Evolutionary conservation across 2,888 invertebrate species (phyloP), one percentile per base, ranked within the genome.

Genomic region (Volucella inanis): DNA sequence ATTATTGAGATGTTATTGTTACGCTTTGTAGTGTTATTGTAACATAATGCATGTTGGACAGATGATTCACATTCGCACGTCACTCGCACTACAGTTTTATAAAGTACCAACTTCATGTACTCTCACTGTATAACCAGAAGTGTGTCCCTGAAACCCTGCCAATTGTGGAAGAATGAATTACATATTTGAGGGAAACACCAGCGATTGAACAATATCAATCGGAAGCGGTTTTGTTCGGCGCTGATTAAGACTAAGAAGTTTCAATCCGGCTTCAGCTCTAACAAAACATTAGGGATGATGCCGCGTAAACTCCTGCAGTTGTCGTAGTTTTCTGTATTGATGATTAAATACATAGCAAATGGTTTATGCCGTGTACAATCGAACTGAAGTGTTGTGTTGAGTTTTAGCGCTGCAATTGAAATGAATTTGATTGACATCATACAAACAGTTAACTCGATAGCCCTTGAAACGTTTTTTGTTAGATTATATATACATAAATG

Each of bases 1-100:
- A 64, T 75, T 76, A 72, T 77, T 85, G 72, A 81, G 77, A 72
- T 76, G 76, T 77, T 85, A 81, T 81, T 85, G 81, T 85, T 72
- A 49, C 62, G 39, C 39, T 71, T 81, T 62, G 50, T 47, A 14
- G 59, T 84, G 59, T 79, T 79, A 54, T 65, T 79, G 74, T 76
- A 80, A 52, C 71, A 49, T 47, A 71, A 59, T 57, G 71, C 22
- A 22, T 62, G 10, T 18, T 54, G 76, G 57, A 74, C 62, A 72
- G 72, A 74, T 41, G 71, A 72, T 81, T 77, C 54, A 11, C 65
- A 41, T 72, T 81, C 45, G 50, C 71, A 72, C 68, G 85, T 81
- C 85, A 85, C 71, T 72, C 72, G 52, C 76, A 80, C 52, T 15
- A 64, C 49, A 49, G 41, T 68, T 76, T 52, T 71, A 38, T 76